Evolutionary conservation across 2,888 invertebrate species (phyloP), one percentile per base, ranked within the genome.

Genomic region (Schizotus pectinicornis): DNA sequence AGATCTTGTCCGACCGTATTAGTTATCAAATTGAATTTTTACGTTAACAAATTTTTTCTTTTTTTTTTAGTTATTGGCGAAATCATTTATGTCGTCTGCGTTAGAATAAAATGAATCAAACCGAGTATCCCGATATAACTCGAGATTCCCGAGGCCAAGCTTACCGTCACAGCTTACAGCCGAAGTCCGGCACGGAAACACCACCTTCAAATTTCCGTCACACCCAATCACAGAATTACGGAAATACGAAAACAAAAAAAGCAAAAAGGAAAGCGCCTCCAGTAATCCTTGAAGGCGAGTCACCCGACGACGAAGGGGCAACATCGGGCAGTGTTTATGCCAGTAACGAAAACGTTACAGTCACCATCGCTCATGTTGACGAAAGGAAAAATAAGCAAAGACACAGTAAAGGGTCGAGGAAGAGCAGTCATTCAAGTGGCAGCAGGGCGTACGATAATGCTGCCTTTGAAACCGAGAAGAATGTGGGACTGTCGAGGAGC

Each of bases 141-240:
- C 43, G 57, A 6, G 46, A 33, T 3, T 55, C 59, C 8, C 46
- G 65, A 6, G 59, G 50, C 30, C 53, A 31, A 11, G 49, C 12
- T 33, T 49, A 55, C 34, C 50, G 61, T 7, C 62, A 34, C 9
- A 63, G 58, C 41, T 52, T 61, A 5, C 68, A 60, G 47, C 63
- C 59, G 2, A 58, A 65, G 39, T 45, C 37, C 8, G 55, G 50
- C 45, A 2, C 46, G 7, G 36, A 53, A 30, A 33, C 55, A 43
- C 30, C 37, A 43, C 32, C 51, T 7, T 41, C 47, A 8, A 56
- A 30, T 32, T 52, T 67, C 2, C 47, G 65, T n/a, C 67, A 65
- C 32, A 68, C 70, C 3, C 62, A 67, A 34, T 66, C 69, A 2
- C 65, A 70, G 6, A 63, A 49, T 54, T 65, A 55, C 58, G 63